A percentile compares a stretch with the other conserved stretches of the same genome.
Evolutionary conservation across 2,113 vertebrate genomes (phyloP).

Genomic region (Eulemur macaco): DNA sequence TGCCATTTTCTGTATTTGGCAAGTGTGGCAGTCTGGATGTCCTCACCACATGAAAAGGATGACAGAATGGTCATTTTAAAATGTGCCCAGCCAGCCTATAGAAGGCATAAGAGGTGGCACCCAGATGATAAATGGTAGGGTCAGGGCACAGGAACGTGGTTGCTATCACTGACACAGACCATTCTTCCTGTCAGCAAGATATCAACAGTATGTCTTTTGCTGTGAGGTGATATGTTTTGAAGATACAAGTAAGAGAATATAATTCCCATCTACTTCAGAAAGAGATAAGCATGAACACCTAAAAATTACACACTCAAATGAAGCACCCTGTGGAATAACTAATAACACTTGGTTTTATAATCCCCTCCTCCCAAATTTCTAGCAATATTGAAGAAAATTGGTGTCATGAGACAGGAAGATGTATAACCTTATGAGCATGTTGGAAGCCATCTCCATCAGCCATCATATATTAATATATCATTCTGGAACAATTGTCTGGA

Average conservation of each 20-base stretch:
- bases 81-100: conserved; percentile 37
- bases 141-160: background rate
- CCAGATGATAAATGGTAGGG: conserved; percentile 43
- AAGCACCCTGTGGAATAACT: background rate
- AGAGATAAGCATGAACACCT: conserved; percentile 57
- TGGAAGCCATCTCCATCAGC: background rate
- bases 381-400: background rate
- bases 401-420: background rate
- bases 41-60: conserved; percentile 62
- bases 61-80: conserved; percentile 60
- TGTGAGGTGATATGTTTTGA: conserved; percentile 45
- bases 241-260: conserved; percentile 68
- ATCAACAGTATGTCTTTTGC: conserved; percentile 36
- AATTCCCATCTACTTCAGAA: conserved; percentile 73
- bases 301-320: background rate
- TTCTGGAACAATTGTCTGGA: background rate
- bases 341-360: conserved; percentile 5
- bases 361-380: background rate
- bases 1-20: conserved; percentile 64
- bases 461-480: background rate
- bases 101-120: conserved; percentile 52
- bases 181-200: conserved; percentile 65
- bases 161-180: conserved; percentile 21
- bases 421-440: background rate
- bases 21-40: conserved; percentile 58